These are phyloP conservation scores for Araneus ventricosus DNA, from an alignment of 1,140 invertebrate species.

Conservation along the genomic window DNA sequence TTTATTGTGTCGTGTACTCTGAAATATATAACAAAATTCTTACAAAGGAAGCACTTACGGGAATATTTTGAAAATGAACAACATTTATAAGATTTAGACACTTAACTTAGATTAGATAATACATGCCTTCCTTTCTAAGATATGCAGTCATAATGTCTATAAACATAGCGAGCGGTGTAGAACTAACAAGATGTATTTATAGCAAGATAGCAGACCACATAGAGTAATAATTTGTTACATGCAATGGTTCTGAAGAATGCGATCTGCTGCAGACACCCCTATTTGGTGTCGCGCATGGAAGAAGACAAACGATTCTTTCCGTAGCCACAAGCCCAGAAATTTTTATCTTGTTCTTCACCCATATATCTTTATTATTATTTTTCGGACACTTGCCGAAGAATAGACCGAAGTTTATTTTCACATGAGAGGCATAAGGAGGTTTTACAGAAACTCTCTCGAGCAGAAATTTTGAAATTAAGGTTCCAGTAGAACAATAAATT, in stretches of 20 bases:
- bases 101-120: too few relatives aligned
- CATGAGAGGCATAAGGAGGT: neutral
- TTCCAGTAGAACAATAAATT: neutral
- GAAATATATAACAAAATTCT: too few relatives aligned
- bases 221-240: conserved; percentile 32
- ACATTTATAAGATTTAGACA: too few relatives aligned
- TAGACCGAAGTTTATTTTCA: neutral
- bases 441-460: neutral
- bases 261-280: conserved; percentile 27
- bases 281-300: conserved; percentile 27
- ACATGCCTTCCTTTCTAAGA: too few relatives aligned
- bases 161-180: neutral
- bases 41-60: too few relatives aligned
- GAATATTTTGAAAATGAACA: too few relatives aligned
- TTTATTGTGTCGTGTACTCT: too few relatives aligned
- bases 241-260: conserved; percentile 29
- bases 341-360: neutral
- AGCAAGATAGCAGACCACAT: neutral
- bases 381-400: neutral
- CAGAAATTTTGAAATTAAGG: neutral
- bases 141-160: too few relatives aligned
- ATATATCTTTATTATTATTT: conserved; percentile 16
- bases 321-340: neutral
- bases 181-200: neutral
- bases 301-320: conserved; percentile 36